Evolutionary conservation across 2,113 vertebrate genomes (phyloP), one percentile per base, ranked within the genome.

Genomic region (Ibidorhyncha struthersii): DNA sequence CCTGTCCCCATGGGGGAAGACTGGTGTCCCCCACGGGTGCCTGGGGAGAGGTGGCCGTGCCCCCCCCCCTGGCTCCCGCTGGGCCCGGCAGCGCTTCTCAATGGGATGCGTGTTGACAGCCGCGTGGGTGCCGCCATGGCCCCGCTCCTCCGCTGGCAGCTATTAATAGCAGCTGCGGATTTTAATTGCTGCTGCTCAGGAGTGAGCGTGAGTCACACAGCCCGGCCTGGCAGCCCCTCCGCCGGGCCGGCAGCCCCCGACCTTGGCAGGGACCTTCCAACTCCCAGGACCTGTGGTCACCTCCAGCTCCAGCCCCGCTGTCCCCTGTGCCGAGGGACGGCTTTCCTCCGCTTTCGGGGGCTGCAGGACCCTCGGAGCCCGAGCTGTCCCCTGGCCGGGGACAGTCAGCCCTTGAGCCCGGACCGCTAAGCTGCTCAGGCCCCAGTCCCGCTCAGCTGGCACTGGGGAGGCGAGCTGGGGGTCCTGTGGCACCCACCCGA

Each of bases 91-190:
- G 27, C 2, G 25, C 14, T n/a, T 8, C 53, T 61, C 29, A 2
- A 11, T 20, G 77, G 90, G 61, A 6, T 40, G 22, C 8, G 15
- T 26, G 61, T 7, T 69, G 89, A 41, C 66, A 63, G 59, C 5
- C 3, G 43, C 30, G 73, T 49, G 88, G 83, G 95, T 59, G 93
- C 58, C 8, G 30, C 81, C 50, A 4, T 3, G 65, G 73, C 76
- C 89, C 61, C 5, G 66, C 77, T 85, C n/a, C 92, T 34, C 86
- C 1, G 17, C 93, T 15, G n/a, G 71, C 56, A n/a, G 78, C 96
- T 98, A 94, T 98, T 98, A 96, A 97, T 97, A 97, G 97, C 70
- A 14, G 78, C 86, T n/a, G 72, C 89, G 58, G 95, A 49, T 69
- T 79, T 97, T 93, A 93, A 84, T 89, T 80, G 90, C 94, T 20